Evolutionary conservation across 1,140 invertebrate species (phyloP).

Genomic region (Melanaphis sacchari): DNA sequence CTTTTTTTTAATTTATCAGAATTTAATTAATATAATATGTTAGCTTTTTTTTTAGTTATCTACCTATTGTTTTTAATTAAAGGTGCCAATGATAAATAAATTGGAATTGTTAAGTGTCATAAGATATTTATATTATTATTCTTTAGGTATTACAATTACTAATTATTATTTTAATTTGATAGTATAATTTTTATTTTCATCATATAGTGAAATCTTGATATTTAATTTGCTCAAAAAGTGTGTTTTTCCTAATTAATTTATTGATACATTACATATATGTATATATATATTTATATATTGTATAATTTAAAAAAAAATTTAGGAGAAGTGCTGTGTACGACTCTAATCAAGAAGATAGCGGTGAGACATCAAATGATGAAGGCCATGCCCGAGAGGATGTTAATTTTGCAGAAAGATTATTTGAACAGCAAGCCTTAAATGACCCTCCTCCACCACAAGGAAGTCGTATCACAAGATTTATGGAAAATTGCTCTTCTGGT

Average conservation of each 20-base stretch:
- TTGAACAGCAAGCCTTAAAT: constrained; percentile 53
- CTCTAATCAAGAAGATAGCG: constrained; percentile 89
- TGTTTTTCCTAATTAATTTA: not conserved
- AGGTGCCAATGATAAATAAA: not conserved
- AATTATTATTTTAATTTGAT: not conserved
- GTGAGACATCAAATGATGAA: constrained; percentile 89
- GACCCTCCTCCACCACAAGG: constrained; percentile 10
- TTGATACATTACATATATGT: not conserved
- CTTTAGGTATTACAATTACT: not conserved
- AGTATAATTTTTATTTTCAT: not conserved
- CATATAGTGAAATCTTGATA: not conserved
- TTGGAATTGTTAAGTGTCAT: not conserved
- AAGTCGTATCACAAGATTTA: constrained; percentile 28
- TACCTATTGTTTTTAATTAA: not conserved
- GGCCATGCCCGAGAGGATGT: constrained; percentile 64
- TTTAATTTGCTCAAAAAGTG: not conserved
- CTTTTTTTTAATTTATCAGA: not conserved
- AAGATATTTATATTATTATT: not conserved
- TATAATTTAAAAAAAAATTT: not conserved
- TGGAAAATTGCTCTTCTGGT: constrained; percentile 36
- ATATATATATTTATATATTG: constrained; percentile 52
- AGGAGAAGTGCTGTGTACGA: constrained; percentile 72
- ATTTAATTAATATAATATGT: too few species aligned
- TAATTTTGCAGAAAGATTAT: constrained; percentile 45
- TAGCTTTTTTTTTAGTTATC: not conserved